A percentile compares a stretch with the other conserved stretches of the same genome.
Conservation (phyloP, 2,797 vertebrate species). For the Pitangus sulphuratus region DNA sequence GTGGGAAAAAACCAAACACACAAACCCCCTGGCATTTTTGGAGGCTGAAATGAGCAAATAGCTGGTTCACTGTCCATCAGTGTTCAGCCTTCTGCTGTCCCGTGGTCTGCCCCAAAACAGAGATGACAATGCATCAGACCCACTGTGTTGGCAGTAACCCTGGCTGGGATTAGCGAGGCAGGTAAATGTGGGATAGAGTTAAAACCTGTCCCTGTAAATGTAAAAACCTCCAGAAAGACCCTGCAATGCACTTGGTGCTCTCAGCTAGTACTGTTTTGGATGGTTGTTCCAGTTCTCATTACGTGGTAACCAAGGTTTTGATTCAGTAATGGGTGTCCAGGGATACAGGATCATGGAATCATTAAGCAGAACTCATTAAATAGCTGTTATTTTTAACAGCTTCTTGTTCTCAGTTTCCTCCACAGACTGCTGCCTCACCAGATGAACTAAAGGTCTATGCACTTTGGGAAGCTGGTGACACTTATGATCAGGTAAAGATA, state of each 20-base stretch:
- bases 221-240: background rate
- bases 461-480: slow-evolving; percentile 93
- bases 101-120: background rate
- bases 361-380: slow-evolving; percentile 46
- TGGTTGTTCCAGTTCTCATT: background rate
- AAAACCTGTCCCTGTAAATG: background rate
- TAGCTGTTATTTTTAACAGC: slow-evolving; percentile 64
- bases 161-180: background rate
- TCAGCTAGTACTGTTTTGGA: background rate
- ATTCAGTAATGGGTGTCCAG: background rate
- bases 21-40: background rate
- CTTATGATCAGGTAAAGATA: slow-evolving; percentile 88
- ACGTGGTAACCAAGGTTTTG: background rate
- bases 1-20: background rate
- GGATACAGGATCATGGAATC: slow-evolving; percentile 2
- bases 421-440: slow-evolving; percentile 87
- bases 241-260: background rate
- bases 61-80: background rate
- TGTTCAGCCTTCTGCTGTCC: background rate
- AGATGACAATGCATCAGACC: background rate
- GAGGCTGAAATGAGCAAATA: background rate
- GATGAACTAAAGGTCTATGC: slow-evolving; percentile 98
- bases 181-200: background rate
- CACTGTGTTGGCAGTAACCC: rapidly evolving
- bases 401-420: slow-evolving; percentile 87